Percentiles rank a stretch among this genome's conserved stretches.
phyloP scores from a whole-genome alignment of 2,113 vertebrate species.

The Dolichotis patagonum region DNA sequence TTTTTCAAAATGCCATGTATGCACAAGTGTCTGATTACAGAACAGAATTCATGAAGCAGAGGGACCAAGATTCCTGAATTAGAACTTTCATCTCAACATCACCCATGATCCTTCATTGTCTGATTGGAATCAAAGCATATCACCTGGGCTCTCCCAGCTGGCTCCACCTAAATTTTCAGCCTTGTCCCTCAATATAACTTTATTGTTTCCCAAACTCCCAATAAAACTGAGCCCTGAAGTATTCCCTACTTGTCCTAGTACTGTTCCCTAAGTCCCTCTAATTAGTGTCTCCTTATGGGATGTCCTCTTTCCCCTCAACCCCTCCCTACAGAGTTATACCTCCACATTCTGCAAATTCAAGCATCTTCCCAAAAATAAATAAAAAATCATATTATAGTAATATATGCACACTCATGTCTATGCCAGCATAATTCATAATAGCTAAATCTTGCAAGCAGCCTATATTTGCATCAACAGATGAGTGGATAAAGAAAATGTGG shows the following conservation, averaged over 20 bases:
- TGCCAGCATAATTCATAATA: not conserved
- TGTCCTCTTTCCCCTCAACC: not conserved
- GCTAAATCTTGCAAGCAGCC: not conserved
- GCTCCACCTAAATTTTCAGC: not conserved
- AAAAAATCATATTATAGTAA: not conserved
- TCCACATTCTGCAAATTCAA: not conserved
- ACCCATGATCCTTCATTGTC: not conserved
- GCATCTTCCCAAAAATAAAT: not conserved
- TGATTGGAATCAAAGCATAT: not conserved
- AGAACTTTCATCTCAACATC: not conserved
- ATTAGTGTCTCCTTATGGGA: not conserved
- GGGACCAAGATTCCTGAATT: not conserved
- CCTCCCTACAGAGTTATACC: fast-evolving
- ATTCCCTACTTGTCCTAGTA: not conserved
- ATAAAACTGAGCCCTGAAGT: not conserved
- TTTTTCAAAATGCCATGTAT: not conserved
- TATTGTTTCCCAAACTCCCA: not conserved
- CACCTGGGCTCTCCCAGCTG: not conserved
- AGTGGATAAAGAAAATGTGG: not conserved
- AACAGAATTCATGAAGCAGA: conserved; percentile 2
- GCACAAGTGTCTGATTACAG: not conserved
- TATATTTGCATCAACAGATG: not conserved
- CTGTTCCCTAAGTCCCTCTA: fast-evolving
- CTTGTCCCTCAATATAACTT: not conserved
- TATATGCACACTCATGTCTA: not conserved